These are phyloP conservation scores for Quadroppia sp. DNA, from an alignment of 2,888 invertebrate genomes.

Conservation along the genomic window DNA sequence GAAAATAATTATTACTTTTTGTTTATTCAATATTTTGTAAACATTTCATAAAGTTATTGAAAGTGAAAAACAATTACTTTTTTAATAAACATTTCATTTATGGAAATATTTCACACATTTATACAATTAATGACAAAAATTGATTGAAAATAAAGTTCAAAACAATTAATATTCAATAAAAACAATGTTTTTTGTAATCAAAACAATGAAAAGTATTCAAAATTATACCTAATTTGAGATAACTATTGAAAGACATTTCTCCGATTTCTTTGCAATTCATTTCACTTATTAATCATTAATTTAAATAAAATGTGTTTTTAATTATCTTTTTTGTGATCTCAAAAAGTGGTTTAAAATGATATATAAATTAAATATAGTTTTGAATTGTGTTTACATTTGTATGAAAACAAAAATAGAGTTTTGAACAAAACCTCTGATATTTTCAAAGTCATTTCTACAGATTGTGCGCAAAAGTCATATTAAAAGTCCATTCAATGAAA, in stretches of 20 bases:
- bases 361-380: too few species aligned
- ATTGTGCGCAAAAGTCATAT: constrained; percentile 2
- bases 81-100: neutral
- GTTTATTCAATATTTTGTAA: neutral
- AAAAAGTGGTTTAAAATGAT: too few species aligned
- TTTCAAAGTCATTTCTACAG: neutral
- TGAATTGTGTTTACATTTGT: neutral
- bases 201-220: too few species aligned
- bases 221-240: neutral
- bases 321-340: too few species aligned
- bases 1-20: neutral
- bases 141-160: too few species aligned
- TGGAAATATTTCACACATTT: too few species aligned
- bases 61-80: neutral
- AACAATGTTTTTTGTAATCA: too few species aligned
- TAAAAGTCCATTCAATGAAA: neutral
- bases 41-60: neutral
- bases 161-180: too few species aligned
- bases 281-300: too few species aligned
- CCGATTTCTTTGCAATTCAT: neutral
- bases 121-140: too few species aligned
- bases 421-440: neutral
- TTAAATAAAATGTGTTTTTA: too few species aligned
- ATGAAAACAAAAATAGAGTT: neutral
- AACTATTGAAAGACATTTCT: neutral